These are phyloP conservation scores for Elysia crispata DNA, from an alignment of 2,888 invertebrate genomes.

Conservation along the genomic window DNA sequence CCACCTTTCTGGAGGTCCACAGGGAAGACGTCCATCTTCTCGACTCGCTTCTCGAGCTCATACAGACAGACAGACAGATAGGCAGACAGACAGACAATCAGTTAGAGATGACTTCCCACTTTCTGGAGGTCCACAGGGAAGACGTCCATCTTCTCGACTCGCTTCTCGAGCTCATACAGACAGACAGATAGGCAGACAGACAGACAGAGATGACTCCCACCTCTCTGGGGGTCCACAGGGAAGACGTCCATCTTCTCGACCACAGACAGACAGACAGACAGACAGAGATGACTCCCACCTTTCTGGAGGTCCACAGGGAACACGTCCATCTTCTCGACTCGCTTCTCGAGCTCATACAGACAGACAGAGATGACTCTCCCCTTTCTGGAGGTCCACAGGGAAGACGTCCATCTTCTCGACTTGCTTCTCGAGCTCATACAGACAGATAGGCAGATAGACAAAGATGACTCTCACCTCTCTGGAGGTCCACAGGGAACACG, in stretches of 20 bases:
- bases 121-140: conserved; percentile 82
- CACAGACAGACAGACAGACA: conserved; percentile 98
- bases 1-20: conserved; percentile 76
- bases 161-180: conserved; percentile 95
- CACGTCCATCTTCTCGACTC: conserved; percentile 99
- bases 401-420: conserved; percentile 84
- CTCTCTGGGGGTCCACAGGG: conserved; percentile 79
- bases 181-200: too few species aligned
- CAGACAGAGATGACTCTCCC: too few species aligned
- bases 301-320: conserved; percentile 82
- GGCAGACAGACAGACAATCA: too few species aligned
- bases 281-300: conserved; percentile 61
- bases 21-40: conserved; percentile 98
- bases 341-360: too few species aligned
- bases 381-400: too few species aligned
- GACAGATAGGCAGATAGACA: too few species aligned
- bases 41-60: conserved; percentile 98
- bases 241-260: conserved; percentile 99
- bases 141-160: conserved; percentile 99
- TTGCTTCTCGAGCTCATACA: too few species aligned
- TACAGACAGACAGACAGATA: too few species aligned
- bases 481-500: conserved; percentile 84
- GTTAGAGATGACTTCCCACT: conserved; percentile 63
- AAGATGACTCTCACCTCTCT: conserved; percentile 69
- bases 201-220: conserved; percentile 53